A percentile compares a stretch with the other conserved stretches of the same genome.
Conservation (phyloP, 2,888 invertebrate species). For the Eumacrocentrus americanus region DNA sequence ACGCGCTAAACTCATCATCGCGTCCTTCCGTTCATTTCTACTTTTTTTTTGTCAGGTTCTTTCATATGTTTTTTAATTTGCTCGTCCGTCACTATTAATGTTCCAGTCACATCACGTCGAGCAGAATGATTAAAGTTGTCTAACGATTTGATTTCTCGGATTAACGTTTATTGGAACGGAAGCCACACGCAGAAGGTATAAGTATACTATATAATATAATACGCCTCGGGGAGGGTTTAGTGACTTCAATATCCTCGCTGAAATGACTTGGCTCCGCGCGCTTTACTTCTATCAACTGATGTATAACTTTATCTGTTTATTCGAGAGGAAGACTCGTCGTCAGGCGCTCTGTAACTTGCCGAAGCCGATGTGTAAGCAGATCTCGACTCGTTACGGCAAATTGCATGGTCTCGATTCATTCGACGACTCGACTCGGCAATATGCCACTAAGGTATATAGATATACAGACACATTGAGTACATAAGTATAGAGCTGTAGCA, state of each 20-base stretch:
- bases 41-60: background rate
- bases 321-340: background rate
- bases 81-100: background rate
- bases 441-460: background rate
- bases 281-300: background rate
- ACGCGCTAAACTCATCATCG: constrained; percentile 33
- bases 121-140: background rate
- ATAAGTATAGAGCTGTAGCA: background rate
- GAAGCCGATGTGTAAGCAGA: constrained; percentile 8
- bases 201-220: too few species aligned
- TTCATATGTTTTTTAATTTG: background rate
- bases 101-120: background rate
- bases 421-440: constrained; percentile 9
- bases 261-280: background rate
- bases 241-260: background rate
- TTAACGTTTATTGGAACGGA: background rate
- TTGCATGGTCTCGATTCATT: constrained; percentile 8
- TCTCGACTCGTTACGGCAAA: constrained; percentile 8
- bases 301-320: constrained; percentile 10
- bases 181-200: background rate
- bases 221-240: constrained; percentile 18
- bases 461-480: background rate
- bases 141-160: background rate
- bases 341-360: too few species aligned
- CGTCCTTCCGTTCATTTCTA: constrained; percentile 18